Evolutionary conservation across 2,113 vertebrate genomes (phyloP).

Genomic region (Varanus komodoensis): DNA sequence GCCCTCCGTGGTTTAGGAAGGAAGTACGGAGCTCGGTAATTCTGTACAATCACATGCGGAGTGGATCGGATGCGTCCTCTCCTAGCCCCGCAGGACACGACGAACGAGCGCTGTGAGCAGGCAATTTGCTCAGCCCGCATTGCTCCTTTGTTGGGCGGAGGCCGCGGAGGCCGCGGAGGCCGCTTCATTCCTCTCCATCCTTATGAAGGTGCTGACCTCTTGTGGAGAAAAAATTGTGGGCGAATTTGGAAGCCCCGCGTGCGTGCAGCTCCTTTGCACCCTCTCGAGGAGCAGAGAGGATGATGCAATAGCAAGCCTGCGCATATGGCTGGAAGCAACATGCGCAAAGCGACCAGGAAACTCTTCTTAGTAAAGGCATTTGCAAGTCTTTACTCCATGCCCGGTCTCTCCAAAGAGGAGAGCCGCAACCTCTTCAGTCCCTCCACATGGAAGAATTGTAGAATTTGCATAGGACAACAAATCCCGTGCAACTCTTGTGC

Average conservation of each 20-base stretch:
- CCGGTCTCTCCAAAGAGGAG: background rate
- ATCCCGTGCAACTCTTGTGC: background rate
- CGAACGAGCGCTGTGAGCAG: background rate
- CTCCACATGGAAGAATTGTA: rapidly evolving
- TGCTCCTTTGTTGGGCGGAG: background rate
- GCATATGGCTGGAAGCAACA: background rate
- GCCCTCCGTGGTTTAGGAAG: too few species aligned
- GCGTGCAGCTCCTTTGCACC: conserved; percentile 21
- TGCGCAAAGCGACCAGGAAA: background rate
- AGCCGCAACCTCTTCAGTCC: background rate
- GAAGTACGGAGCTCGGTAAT: background rate
- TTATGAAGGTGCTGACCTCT: conserved; percentile 11
- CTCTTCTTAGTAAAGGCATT: background rate
- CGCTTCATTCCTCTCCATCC: background rate
- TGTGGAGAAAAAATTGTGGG: conserved; percentile 3
- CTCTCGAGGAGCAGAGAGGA: conserved; percentile 39
- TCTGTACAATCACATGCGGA: background rate
- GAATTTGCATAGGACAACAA: too few species aligned
- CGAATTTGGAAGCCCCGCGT: background rate
- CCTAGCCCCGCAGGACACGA: background rate
- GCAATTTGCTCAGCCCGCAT: background rate
- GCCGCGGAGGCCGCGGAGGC: background rate
- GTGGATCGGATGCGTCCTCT: background rate
- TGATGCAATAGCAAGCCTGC: background rate
- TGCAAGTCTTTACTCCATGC: background rate